Conservation (phyloP, 2,797 vertebrate species). For the Gymnopithys bicolor region DNA sequence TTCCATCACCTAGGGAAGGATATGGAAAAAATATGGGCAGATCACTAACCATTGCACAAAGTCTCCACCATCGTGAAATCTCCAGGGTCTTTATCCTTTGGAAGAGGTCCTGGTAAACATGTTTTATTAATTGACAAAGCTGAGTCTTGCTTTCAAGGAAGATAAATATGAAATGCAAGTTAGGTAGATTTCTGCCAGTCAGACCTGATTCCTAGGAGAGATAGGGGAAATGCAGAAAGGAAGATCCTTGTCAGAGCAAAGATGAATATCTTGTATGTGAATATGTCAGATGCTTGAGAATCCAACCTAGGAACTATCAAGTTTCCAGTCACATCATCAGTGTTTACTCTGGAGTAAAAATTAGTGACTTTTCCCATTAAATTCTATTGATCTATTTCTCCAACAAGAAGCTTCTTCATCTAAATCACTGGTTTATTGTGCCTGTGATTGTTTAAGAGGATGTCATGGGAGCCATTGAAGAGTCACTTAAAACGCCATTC, state of each 20-base stretch:
- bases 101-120: neutral
- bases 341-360: conserved; percentile 57
- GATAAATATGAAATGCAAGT: neutral
- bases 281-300: neutral
- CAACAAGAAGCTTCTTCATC: conserved; percentile 22
- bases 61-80: neutral
- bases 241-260: conserved; percentile 28
- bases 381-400: conserved; percentile 48
- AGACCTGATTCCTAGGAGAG: conserved; percentile 16
- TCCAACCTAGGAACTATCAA: conserved; percentile 13
- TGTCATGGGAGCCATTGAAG: conserved; percentile 48
- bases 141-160: neutral
- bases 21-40: neutral
- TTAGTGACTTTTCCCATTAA: conserved; percentile 48
- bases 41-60: neutral
- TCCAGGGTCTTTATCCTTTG: neutral
- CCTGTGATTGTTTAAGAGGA: conserved; percentile 43
- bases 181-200: neutral
- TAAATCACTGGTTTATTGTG: conserved; percentile 34
- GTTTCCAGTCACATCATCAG: conserved; percentile 59
- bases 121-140: neutral
- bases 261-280: conserved; percentile 7
- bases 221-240: neutral
- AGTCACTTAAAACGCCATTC: conserved; percentile 16
- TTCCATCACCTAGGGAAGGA: neutral